Percentiles rank a stretch among this genome's conserved stretches.
Evolutionary conservation across 2,113 vertebrate genomes (phyloP).

Genomic region (Speoplatyrhinus poulsoni): DNA sequence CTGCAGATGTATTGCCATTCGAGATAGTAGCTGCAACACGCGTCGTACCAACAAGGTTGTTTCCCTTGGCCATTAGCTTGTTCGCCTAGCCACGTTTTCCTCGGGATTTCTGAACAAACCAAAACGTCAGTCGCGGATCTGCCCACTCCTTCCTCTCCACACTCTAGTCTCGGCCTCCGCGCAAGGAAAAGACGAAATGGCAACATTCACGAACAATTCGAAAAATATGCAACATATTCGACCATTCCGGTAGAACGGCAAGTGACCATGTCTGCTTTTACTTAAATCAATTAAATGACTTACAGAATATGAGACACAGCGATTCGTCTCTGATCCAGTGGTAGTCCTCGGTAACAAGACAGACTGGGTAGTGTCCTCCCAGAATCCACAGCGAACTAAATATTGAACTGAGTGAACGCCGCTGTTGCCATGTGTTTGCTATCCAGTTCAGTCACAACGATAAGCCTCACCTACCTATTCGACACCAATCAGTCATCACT

Average conservation of each 20-base stretch:
- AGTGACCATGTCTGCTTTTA: not conserved
- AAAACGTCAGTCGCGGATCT: slow-evolving; percentile 35
- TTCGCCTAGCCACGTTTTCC: not conserved
- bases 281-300: slow-evolving; percentile 44
- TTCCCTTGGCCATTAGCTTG: not conserved
- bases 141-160: slow-evolving; percentile 20
- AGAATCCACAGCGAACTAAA: slow-evolving; percentile 74
- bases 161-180: slow-evolving; percentile 50
- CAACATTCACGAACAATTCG: slow-evolving; percentile 16
- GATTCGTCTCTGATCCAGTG: slow-evolving; percentile 42
- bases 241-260: not conserved
- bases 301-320: slow-evolving; percentile 50
- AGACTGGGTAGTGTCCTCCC: slow-evolving; percentile 69
- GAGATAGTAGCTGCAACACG: not conserved
- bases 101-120: slow-evolving; percentile 1
- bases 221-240: not conserved
- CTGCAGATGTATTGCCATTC: not conserved
- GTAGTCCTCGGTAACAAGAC: slow-evolving; percentile 53
- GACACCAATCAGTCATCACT: too few relatives aligned
- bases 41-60: not conserved
- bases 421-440: slow-evolving; percentile 30
- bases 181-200: slow-evolving; percentile 32
- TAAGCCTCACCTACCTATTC: too few relatives aligned
- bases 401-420: slow-evolving; percentile 43
- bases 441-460: slow-evolving; percentile 22